A percentile compares a stretch with the other conserved stretches of the same genome.
Evolutionary conservation across 2,113 vertebrate genomes (phyloP).

Genomic region (Cryptotis parvus): DNA sequence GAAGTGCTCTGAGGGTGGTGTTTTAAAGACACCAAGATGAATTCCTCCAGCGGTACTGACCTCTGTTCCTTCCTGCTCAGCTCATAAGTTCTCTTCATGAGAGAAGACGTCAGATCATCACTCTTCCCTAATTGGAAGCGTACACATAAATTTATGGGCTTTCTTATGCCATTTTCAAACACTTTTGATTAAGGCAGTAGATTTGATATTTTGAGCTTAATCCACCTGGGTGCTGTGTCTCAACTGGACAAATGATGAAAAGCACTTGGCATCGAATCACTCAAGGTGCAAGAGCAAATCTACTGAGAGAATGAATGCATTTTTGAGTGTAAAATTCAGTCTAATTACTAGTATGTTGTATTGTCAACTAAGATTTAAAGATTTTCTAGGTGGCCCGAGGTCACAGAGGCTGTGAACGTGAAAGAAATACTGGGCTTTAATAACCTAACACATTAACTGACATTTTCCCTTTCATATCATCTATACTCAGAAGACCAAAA

Average conservation of each 20-base stretch:
- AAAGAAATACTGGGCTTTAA: background rate
- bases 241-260: slow-evolving; percentile 5
- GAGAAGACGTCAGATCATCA: slow-evolving; percentile 13
- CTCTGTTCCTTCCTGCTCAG: background rate
- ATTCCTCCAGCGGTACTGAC: background rate
- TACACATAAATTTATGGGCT: slow-evolving; percentile 37
- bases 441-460: rapidly evolving
- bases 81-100: slow-evolving; percentile 8
- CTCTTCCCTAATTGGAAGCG: slow-evolving; percentile 15
- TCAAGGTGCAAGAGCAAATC: background rate
- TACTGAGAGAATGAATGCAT: background rate
- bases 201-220: background rate
- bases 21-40: background rate
- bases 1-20: background rate
- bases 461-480: background rate
- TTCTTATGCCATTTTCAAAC: slow-evolving; percentile 29
- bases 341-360: background rate
- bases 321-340: background rate
- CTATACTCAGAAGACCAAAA: background rate
- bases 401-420: background rate
- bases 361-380: background rate
- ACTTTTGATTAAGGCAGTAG: slow-evolving; percentile 14
- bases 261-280: background rate
- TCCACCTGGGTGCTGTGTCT: background rate
- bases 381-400: background rate